phyloP scores from a whole-genome alignment of 2,888 invertebrate species.

The Myopa testacea region DNA sequence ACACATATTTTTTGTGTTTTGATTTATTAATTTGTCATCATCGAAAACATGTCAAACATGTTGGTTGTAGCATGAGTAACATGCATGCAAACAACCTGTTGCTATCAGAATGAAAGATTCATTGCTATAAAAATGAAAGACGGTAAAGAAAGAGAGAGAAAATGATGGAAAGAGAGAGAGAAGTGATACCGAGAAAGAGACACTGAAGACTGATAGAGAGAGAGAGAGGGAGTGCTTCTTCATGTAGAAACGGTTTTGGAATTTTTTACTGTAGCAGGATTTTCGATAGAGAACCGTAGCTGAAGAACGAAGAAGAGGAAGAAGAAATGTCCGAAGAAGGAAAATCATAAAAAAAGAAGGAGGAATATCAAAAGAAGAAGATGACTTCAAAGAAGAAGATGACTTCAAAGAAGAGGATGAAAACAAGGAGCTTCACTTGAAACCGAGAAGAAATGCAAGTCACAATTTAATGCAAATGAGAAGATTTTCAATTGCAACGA shows the following conservation, averaged over 20 bases:
- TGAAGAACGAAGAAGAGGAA: neutral
- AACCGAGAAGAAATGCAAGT: slow-evolving; percentile 27
- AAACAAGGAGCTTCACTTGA: neutral
- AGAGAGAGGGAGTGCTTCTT: too few species aligned
- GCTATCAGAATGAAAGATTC: neutral
- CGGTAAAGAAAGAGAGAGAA: neutral
- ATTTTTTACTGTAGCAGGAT: neutral
- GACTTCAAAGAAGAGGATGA: neutral
- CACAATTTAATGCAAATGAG: slow-evolving; percentile 60
- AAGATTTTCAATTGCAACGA: slow-evolving; percentile 34
- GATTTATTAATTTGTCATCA: slow-evolving; percentile 25
- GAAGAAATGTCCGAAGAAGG: neutral
- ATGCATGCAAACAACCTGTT: slow-evolving; percentile 17
- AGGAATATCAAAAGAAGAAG: neutral
- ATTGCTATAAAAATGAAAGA: neutral
- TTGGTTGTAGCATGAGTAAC: neutral
- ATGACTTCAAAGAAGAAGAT: neutral
- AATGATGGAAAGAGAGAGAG: neutral
- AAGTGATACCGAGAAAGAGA: too few species aligned
- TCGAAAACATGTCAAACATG: neutral
- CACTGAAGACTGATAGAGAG: too few species aligned
- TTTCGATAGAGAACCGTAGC: neutral
- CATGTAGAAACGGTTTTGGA: neutral
- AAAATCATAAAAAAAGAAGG: neutral
- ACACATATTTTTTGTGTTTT: slow-evolving; percentile 17